A percentile compares a stretch with the other conserved stretches of the same genome.
Conservation (phyloP, 2,888 invertebrate genomes). For the Limnephilus marmoratus region DNA sequence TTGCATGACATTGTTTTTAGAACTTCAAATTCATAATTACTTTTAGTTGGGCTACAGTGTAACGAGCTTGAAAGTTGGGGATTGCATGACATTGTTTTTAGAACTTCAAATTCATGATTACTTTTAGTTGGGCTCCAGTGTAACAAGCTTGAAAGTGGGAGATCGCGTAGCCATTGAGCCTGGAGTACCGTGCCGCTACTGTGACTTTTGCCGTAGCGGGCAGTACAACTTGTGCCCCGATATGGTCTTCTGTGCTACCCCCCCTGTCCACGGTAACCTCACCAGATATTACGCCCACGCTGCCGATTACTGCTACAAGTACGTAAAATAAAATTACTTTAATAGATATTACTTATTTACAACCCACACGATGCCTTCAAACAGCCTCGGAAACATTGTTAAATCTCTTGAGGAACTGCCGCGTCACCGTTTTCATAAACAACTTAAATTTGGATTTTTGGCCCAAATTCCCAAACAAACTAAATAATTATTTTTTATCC, state of each 20-base stretch:
- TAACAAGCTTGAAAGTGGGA: constrained; percentile 84
- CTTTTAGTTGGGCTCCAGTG: constrained; percentile 75
- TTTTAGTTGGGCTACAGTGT: too few species aligned
- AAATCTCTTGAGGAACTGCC: too few species aligned
- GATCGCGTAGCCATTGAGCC: constrained; percentile 97
- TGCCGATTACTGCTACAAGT: constrained; percentile 93
- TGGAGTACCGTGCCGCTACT: constrained; percentile 91
- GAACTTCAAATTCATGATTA: background rate
- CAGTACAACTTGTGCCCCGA: constrained; percentile 94
- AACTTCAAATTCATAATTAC: too few species aligned
- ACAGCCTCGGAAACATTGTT: background rate
- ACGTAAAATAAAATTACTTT: constrained; percentile 54
- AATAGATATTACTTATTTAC: background rate
- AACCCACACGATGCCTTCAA: background rate
- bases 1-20: too few species aligned
- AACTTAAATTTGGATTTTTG: too few species aligned
- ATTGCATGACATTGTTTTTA: too few species aligned
- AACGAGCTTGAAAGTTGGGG: too few species aligned
- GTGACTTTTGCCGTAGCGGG: constrained; percentile 91
- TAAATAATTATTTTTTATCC: too few species aligned
- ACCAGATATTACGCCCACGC: constrained; percentile 92
- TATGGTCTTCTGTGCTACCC: constrained; percentile 95
- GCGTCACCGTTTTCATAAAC: too few species aligned
- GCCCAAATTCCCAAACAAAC: too few species aligned
- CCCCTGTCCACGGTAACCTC: constrained; percentile 94